Percentiles rank a stretch among this genome's conserved stretches.
These are phyloP conservation scores for Amniataba percoides DNA, from an alignment of 2,797 vertebrate species.

Conservation along the genomic window DNA sequence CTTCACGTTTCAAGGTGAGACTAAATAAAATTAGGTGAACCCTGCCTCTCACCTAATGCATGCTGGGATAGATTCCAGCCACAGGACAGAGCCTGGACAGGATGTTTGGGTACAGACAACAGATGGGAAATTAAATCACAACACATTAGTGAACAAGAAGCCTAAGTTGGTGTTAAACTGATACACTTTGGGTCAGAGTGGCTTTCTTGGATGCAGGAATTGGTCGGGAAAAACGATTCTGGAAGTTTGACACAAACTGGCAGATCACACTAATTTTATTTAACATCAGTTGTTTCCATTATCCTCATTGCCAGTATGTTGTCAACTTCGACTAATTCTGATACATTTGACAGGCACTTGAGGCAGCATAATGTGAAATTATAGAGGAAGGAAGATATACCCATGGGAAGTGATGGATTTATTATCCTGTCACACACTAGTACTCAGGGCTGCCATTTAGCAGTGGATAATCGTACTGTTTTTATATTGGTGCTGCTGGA, in stretches of 20 bases:
- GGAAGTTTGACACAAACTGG: slow-evolving; percentile 8
- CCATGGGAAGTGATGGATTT: neutral
- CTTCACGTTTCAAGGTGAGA: neutral
- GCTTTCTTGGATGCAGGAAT: neutral
- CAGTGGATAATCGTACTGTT: neutral
- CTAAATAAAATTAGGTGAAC: neutral
- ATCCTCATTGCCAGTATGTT: slow-evolving; percentile 1
- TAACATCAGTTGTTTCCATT: slow-evolving; percentile 13
- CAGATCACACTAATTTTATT: slow-evolving; percentile 16
- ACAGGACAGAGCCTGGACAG: slow-evolving; percentile 3
- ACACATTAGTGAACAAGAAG: slow-evolving; percentile 3
- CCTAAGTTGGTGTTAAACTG: slow-evolving; percentile 7
- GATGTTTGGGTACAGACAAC: neutral
- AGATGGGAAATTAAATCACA: slow-evolving; percentile 11
- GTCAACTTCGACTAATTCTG: neutral
- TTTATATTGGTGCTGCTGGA: neutral
- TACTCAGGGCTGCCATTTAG: neutral
- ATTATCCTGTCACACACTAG: neutral
- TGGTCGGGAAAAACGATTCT: neutral
- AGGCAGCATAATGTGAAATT: slow-evolving; percentile 5
- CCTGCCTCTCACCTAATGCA: neutral
- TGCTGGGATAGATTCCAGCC: neutral
- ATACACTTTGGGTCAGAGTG: neutral
- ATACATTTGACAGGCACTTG: neutral
- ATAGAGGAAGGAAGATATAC: neutral